Percentiles rank a stretch among this genome's conserved stretches.
These are phyloP conservation scores for Dryocosmus kuriphilus DNA, from an alignment of 2,888 invertebrate species.

Conservation along the genomic window DNA sequence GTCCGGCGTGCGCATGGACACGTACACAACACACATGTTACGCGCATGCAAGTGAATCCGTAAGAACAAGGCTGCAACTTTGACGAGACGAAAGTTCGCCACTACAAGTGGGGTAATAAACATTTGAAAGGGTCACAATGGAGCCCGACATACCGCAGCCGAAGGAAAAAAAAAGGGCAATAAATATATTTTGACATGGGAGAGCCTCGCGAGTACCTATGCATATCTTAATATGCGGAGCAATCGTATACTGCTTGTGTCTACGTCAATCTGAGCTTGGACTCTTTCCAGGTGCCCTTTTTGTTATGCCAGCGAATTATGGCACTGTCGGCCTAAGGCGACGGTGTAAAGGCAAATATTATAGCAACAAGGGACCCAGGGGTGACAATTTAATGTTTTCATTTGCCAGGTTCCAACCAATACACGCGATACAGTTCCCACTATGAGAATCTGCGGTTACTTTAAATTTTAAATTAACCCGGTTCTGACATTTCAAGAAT, in stretches of 20 bases:
- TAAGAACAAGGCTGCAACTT: constrained; percentile 52
- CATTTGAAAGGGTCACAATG: constrained; percentile 75
- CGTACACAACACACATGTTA: constrained; percentile 40
- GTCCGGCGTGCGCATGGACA: constrained; percentile 41
- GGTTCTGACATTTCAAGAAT: neutral
- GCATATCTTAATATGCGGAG: constrained; percentile 3
- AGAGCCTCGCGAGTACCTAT: constrained; percentile 60
- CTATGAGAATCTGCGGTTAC: neutral
- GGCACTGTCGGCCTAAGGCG: constrained; percentile 63
- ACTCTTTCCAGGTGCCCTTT: constrained; percentile 57
- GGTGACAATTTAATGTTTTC: constrained; percentile 69
- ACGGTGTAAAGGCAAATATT: constrained; percentile 71
- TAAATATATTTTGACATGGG: constrained; percentile 78
- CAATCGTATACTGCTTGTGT: constrained; percentile 45
- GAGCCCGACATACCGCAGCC: constrained; percentile 72
- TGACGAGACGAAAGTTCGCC: constrained; percentile 58
- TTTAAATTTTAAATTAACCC: neutral
- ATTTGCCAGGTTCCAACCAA: constrained; percentile 58
- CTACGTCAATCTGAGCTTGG: constrained; percentile 56
- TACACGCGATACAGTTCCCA: constrained; percentile 38
- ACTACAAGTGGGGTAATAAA: constrained; percentile 75
- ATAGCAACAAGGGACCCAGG: constrained; percentile 70
- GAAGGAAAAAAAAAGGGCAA: constrained; percentile 68
- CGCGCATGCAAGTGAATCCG: constrained; percentile 36
- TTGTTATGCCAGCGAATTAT: constrained; percentile 70